phyloP scores from a whole-genome alignment of 1,140 invertebrate species.

The Apis mellifera region Amel_HAv3.1 CM009938.2:5144001-5144500 shows the following conservation, averaged over 20 bases:
- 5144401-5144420: too few relatives aligned
- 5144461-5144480: too few relatives aligned
- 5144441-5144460: too few relatives aligned
- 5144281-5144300: slow-evolving; percentile 77
- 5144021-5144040: neutral
- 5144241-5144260: slow-evolving; percentile 80
- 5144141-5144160: slow-evolving; percentile 77
- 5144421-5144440: too few relatives aligned
- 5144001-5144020: neutral
- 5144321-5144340: slow-evolving; percentile 74
- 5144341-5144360: slow-evolving; percentile 79
- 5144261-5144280: slow-evolving; percentile 74
- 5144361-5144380: slow-evolving; percentile 64
- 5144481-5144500: too few relatives aligned
- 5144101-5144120: slow-evolving; percentile 76
- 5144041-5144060: neutral
- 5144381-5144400: too few relatives aligned
- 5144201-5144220: slow-evolving; percentile 83
- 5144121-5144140: slow-evolving; percentile 83
- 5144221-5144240: slow-evolving; percentile 82
- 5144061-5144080: neutral
- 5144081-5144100: slow-evolving; percentile 6
- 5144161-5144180: slow-evolving; percentile 79
- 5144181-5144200: slow-evolving; percentile 82
- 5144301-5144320: slow-evolving; percentile 76